Evolutionary conservation across 92 coral and sea anemone species (phyloP).

Genomic region (Plumapathes pennacea): DNA sequence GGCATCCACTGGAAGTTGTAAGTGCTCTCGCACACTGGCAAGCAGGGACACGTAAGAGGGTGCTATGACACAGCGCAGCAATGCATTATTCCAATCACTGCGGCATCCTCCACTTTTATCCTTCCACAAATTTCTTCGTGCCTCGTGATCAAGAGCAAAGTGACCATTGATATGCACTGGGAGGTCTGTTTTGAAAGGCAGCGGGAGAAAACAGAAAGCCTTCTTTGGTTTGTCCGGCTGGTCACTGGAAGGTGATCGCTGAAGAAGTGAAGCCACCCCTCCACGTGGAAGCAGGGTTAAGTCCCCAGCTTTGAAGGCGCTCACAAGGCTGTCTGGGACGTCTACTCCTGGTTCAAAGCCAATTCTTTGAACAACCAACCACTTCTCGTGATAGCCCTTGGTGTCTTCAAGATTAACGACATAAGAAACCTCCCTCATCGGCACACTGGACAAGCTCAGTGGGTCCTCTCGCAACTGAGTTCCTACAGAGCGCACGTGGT

Average conservation of each 20-base stretch:
- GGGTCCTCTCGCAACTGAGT: slow-evolving; percentile 6
- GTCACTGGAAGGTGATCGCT: background rate
- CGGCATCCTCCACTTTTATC: slow-evolving; percentile 58
- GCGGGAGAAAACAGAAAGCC: slow-evolving; percentile 77
- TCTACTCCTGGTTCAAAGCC: slow-evolving; percentile 36
- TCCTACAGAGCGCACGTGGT: slow-evolving; percentile 7
- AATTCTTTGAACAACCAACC: slow-evolving; percentile 59
- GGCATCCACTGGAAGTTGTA: slow-evolving; percentile 6
- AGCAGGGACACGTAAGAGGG: slow-evolving; percentile 67
- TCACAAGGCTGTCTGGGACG: slow-evolving; percentile 7
- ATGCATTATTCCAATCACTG: slow-evolving; percentile 61
- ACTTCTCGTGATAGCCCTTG: slow-evolving; percentile 34
- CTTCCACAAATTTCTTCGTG: slow-evolving; percentile 62
- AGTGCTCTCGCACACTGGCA: slow-evolving; percentile 24
- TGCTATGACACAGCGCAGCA: slow-evolving; percentile 58
- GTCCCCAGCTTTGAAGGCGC: slow-evolving; percentile 34
- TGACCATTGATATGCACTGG: slow-evolving; percentile 76
- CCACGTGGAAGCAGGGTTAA: slow-evolving; percentile 81
- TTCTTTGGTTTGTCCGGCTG: slow-evolving; percentile 14
- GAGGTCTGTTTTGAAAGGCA: slow-evolving; percentile 52
- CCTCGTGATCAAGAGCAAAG: slow-evolving; percentile 71
- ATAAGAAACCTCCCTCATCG: slow-evolving; percentile 43
- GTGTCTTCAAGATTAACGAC: slow-evolving; percentile 33
- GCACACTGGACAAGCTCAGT: slow-evolving; percentile 25
- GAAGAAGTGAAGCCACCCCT: slow-evolving; percentile 58